phyloP scores from a whole-genome alignment of 2,797 vertebrate genomes.

The Pantherophis alleghaniensis region DNA sequence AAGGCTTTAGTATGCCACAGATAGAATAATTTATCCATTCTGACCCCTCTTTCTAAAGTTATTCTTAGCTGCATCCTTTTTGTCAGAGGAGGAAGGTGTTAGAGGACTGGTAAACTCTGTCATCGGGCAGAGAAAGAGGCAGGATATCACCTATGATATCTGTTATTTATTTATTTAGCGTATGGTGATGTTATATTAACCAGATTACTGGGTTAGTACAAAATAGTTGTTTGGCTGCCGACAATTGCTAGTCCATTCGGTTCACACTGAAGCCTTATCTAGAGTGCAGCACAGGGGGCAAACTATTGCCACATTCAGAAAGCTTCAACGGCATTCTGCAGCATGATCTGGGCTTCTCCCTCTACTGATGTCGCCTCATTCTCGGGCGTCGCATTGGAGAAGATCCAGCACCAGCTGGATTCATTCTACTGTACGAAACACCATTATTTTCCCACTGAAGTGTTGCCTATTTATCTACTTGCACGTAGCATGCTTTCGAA shows the following conservation, averaged over 20 bases:
- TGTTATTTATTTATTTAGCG: neutral
- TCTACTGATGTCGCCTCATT: neutral
- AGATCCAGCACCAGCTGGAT: neutral
- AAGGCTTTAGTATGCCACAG: neutral
- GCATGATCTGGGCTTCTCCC: neutral
- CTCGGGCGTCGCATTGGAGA: neutral
- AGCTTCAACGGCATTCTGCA: neutral
- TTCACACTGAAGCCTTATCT: neutral
- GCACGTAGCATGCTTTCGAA: neutral
- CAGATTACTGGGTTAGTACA: neutral
- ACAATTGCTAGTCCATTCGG: neutral
- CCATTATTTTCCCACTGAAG: neutral
- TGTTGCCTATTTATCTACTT: neutral
- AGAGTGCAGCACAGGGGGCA: neutral
- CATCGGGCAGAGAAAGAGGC: neutral
- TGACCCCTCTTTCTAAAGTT: neutral
- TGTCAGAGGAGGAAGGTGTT: neutral
- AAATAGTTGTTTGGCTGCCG: neutral
- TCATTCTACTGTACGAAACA: neutral
- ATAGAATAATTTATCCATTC: fast-evolving
- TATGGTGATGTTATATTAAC: neutral
- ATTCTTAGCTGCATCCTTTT: neutral
- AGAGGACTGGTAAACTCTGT: neutral
- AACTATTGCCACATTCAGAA: neutral
- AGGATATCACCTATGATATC: neutral